Evolutionary conservation across 2,797 vertebrate genomes (phyloP).

Genomic region (Pelodytes ibericus): DNA sequence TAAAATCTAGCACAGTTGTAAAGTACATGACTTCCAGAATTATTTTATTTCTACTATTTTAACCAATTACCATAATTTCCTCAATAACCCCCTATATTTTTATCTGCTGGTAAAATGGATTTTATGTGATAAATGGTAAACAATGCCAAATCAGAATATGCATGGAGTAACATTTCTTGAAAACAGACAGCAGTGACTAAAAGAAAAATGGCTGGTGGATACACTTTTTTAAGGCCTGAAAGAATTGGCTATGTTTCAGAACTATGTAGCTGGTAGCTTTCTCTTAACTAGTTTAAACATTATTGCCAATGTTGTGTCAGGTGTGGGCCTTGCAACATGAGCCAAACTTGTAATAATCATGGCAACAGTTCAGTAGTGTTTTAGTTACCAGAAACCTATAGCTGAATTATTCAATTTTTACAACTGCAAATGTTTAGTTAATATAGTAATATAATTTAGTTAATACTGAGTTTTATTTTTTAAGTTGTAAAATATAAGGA

Average conservation of each 20-base stretch:
- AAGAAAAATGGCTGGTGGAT: slow-evolving; percentile 67
- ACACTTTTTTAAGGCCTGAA: slow-evolving; percentile 59
- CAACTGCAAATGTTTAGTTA: slow-evolving; percentile 57
- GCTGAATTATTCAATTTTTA: slow-evolving; percentile 61
- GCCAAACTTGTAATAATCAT: slow-evolving; percentile 71
- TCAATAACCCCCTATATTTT: no score
- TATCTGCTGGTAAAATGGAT: not conserved
- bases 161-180: slow-evolving; percentile 61
- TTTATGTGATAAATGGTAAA: not conserved
- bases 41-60: no score
- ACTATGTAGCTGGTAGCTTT: slow-evolving; percentile 66
- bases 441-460: slow-evolving; percentile 43
- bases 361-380: slow-evolving; percentile 67
- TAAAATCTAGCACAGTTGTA: no score
- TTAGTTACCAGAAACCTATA: slow-evolving; percentile 63
- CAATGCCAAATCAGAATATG: not conserved
- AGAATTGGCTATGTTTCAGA: slow-evolving; percentile 67
- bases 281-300: slow-evolving; percentile 72
- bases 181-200: slow-evolving; percentile 62
- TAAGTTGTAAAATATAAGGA: slow-evolving; percentile 56
- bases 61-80: no score
- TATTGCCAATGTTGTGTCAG: slow-evolving; percentile 83
- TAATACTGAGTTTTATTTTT: slow-evolving; percentile 61
- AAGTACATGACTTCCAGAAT: no score
- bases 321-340: slow-evolving; percentile 69